Base-by-base conservation (phyloP, 2,113 vertebrate genomes). In the Cryptotis parvus region DNA sequence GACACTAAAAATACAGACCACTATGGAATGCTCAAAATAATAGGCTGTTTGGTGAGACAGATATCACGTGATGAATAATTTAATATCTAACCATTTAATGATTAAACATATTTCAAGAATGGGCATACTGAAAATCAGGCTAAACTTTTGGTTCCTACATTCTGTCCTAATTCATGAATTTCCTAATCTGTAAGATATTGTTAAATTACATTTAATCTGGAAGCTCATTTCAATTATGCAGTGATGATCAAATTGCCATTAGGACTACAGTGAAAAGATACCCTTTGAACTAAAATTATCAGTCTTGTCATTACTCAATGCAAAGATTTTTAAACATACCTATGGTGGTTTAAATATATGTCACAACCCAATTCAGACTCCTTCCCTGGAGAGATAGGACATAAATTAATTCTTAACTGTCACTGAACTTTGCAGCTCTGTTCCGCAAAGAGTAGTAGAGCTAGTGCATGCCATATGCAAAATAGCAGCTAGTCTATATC, bases 21-120 rank as follows among this genome's bases (percentile, higher is more conserved):
- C 91, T 92, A 87, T 83, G 73, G 72, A 87, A 92, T 70, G 84
- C 77, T 93, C 86, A 93, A 83, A 94, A 75, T 91, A 88, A 93
- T 70, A 41, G 43, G 45, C 69, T 89, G n/a, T 90, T 83, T 84
- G 85, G 55, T 76, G 77, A 58, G 29, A 79, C 1, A 9, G 29
- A 29, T 35, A 45, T 83, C 37, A 88, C 20, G 15, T 81, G 82
- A 82, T 78, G 73, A 90, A 94, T 80, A 90, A n/a, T 74, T 93
- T 93, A 81, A 84, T 43, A 86, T n/a, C 78, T 14, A 80, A 80
- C 65, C 41, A 79, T 39, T 85, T 73, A 77, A 89, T 77, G 45
- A 74, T 31, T 94, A 68, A 86, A 81, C 2, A 29, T 27, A 35
- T 81, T 4, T 91, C 49, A 91, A 26, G 33, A 86, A 0, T 75